Percentiles rank a stretch among this genome's conserved stretches.
Evolutionary conservation across 2,113 vertebrate genomes (phyloP).

Genomic region (Carlito syrichta): DNA sequence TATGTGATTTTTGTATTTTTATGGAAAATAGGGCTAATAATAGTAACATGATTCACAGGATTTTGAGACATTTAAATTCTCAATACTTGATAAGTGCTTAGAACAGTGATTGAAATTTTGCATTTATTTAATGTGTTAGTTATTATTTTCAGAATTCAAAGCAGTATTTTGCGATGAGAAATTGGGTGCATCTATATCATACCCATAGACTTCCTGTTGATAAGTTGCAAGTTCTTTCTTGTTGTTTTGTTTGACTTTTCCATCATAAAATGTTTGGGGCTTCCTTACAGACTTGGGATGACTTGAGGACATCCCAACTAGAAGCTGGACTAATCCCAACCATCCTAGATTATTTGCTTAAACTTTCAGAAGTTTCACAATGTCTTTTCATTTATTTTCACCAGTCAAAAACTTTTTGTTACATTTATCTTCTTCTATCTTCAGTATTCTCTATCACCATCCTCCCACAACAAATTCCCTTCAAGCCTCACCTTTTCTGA

Average conservation of each 20-base stretch:
- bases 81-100: background rate
- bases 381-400: background rate
- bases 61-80: background rate
- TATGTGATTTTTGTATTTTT: background rate
- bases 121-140: background rate
- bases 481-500: background rate
- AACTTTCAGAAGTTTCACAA: background rate
- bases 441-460: background rate
- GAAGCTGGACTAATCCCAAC: background rate
- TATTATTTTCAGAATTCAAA: background rate
- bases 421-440: background rate
- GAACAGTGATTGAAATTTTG: background rate
- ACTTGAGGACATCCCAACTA: background rate
- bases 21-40: background rate
- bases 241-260: background rate
- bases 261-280: background rate
- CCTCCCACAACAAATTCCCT: rapidly evolving
- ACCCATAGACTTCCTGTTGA: background rate
- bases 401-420: background rate
- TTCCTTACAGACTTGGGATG: background rate
- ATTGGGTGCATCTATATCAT: background rate
- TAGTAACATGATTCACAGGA: background rate
- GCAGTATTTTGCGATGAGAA: background rate
- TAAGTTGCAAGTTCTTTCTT: background rate
- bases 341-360: background rate